Base-by-base conservation (phyloP, 2,888 invertebrate genomes). In the Drosophila putrida region DNA sequence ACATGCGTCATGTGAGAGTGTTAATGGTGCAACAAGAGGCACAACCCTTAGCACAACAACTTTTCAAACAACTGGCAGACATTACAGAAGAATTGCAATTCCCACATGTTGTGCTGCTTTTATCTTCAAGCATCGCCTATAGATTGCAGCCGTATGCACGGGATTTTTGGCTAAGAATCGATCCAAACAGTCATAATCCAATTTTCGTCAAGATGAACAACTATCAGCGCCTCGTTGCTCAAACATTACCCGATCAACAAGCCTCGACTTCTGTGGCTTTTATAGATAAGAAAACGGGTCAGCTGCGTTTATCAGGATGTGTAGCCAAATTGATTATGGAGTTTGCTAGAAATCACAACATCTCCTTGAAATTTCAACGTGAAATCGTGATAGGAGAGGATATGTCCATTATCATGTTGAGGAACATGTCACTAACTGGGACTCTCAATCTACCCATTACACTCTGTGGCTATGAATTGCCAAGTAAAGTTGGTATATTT, bases 361-460 rank as follows among this genome's bases (percentile, higher is more conserved):
- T 88, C 0, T 71, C 83, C 0, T 10, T 83, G 50, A 20, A 57
- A 4, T 83, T 77, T 72, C 54, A 64, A 11, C 58, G 65, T 0
- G 53, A 50, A 6, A 28, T 80, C 5, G 5, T 39, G 0, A 20
- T 41, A 1, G 73, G 68, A 0, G 44, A 82, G 4, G 55, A 39
- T 0, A 10, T 80, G 3, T 73, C 78, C 0, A n/a, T 74, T 1
- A 39, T 82, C 0, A 10, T 60, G 1, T 35, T 88, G 3, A 61
- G 88, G 0, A 84, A 84, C 10, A 46, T 88, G 69, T 85, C 88
- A 3, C 46, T 71, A 5, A 82, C 85, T 39, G 71, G 70, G 1
- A 82, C 78, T 0, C 47, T 88, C 0, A 33, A 51, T 13, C 13
- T 84, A 27, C 66, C 86, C 8, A 80, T 88, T 2, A 64, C 73